Conservation (phyloP, 2,888 invertebrate species). For the Drosophila flavopinicola region DNA sequence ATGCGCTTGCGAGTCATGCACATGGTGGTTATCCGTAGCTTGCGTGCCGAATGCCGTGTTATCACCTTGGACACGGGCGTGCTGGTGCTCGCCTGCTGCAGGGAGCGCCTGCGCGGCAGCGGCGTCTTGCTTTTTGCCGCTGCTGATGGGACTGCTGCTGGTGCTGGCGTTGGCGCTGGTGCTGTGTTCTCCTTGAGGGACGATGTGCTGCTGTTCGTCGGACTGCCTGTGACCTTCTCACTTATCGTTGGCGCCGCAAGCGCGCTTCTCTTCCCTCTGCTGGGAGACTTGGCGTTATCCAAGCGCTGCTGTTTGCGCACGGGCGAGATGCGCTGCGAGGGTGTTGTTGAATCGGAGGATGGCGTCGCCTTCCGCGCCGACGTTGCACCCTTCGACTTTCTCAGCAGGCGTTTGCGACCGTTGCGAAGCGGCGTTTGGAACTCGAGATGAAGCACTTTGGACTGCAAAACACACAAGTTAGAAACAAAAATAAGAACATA, state of each 20-base stretch:
- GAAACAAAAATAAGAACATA: constrained; percentile 6
- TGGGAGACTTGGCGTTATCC: constrained; percentile 30
- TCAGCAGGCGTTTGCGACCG: constrained; percentile 72
- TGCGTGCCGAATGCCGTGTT: constrained; percentile 73
- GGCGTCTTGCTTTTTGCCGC: no score
- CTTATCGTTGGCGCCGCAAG: background rate
- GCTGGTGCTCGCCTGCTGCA: constrained; percentile 2
- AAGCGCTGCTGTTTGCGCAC: constrained; percentile 70
- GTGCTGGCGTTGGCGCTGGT: constrained; percentile 32
- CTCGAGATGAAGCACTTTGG: constrained; percentile 51
- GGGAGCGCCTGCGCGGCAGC: constrained; percentile 1
- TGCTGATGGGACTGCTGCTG: constrained; percentile 2
- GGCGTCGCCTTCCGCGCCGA: constrained; percentile 11
- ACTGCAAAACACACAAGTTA: constrained; percentile 32
- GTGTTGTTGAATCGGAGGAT: constrained; percentile 25
- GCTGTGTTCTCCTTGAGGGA: constrained; percentile 62
- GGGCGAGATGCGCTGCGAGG: constrained; percentile 52
- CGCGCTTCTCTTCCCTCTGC: constrained; percentile 1
- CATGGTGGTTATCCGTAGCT: constrained; percentile 53
- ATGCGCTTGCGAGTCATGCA: constrained; percentile 78
- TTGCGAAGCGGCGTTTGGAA: constrained; percentile 74
- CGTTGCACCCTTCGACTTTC: constrained; percentile 41
- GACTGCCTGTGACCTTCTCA: constrained; percentile 49
- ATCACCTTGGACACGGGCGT: constrained; percentile 38
- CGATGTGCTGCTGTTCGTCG: constrained; percentile 65